Percentiles rank a stretch among this genome's conserved stretches.
Evolutionary conservation across 2,888 invertebrate species (phyloP).

Genomic region (Strigamia transsilvanica): DNA sequence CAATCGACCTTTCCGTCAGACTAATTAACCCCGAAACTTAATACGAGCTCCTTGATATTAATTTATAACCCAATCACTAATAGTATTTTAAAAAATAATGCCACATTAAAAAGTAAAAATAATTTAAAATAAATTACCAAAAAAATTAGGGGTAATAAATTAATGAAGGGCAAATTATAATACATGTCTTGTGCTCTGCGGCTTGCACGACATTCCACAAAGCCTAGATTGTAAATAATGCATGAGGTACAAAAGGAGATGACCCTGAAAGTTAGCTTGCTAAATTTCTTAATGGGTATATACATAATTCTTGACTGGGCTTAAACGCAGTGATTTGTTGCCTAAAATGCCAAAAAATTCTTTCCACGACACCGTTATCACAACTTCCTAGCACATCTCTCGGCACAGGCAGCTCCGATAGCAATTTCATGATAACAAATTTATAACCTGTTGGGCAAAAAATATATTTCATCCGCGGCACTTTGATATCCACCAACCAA

Average conservation of each 20-base stretch:
- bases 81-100: not conserved
- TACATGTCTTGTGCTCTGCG: conserved; percentile 31
- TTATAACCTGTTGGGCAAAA: conserved; percentile 3
- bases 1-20: not conserved
- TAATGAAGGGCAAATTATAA: conserved; percentile 37
- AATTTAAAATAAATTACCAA: conserved; percentile 12
- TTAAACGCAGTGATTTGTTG: conserved; percentile 10
- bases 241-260: conserved; percentile 31
- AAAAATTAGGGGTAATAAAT: not conserved
- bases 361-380: not conserved
- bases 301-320: conserved; percentile 11
- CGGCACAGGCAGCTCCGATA: not conserved
- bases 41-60: not conserved
- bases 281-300: conserved; percentile 38
- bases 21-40: conserved; percentile 23
- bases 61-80: not conserved
- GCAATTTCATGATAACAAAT: conserved; percentile 7
- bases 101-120: not conserved
- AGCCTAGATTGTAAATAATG: conserved; percentile 18
- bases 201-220: conserved; percentile 3
- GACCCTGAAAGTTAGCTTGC: conserved; percentile 32
- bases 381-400: conserved; percentile 19
- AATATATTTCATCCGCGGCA: not conserved
- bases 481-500: too few species aligned
- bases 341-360: not conserved